phyloP scores from a whole-genome alignment of 2,113 vertebrate species.

The Albula goreensis region DNA sequence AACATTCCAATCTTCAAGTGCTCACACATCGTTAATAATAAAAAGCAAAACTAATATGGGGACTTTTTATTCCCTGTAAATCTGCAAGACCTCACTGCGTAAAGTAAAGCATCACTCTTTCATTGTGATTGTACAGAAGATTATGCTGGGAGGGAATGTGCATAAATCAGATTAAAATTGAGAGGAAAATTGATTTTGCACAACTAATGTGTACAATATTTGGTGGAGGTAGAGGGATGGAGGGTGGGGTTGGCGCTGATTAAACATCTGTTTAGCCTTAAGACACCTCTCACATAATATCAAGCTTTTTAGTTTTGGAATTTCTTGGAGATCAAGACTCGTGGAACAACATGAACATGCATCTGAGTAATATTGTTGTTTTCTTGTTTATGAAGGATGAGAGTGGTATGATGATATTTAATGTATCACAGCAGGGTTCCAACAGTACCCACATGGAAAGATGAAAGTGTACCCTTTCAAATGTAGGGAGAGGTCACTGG shows the following conservation, averaged over 20 bases:
- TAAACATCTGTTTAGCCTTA: constrained; percentile 14
- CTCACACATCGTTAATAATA: constrained; percentile 31
- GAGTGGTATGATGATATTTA: not conserved
- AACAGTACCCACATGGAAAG: not conserved
- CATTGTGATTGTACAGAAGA: constrained; percentile 45
- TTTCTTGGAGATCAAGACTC: constrained; percentile 30
- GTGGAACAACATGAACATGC: not conserved
- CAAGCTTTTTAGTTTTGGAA: not conserved
- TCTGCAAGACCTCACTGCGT: constrained; percentile 28
- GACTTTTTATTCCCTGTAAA: constrained; percentile 31
- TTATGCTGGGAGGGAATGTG: constrained; percentile 21
- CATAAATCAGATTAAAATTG: constrained; percentile 31
- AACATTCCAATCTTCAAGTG: constrained; percentile 8
- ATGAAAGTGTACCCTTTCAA: constrained; percentile 1
- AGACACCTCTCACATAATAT: constrained; percentile 7
- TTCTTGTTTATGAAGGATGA: too few relatives aligned
- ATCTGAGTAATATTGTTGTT: constrained; percentile 26
- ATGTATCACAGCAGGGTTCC: constrained; percentile 5
- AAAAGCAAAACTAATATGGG: constrained; percentile 31
- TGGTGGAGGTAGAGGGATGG: not conserved
- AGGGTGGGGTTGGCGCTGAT: not conserved
- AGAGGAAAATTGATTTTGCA: constrained; percentile 35
- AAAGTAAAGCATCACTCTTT: constrained; percentile 34
- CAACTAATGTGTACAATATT: constrained; percentile 36
- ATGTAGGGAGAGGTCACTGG: not conserved